Evolutionary conservation across 2,797 vertebrate species (phyloP).

Genomic region (Nannoperca obscura): DNA sequence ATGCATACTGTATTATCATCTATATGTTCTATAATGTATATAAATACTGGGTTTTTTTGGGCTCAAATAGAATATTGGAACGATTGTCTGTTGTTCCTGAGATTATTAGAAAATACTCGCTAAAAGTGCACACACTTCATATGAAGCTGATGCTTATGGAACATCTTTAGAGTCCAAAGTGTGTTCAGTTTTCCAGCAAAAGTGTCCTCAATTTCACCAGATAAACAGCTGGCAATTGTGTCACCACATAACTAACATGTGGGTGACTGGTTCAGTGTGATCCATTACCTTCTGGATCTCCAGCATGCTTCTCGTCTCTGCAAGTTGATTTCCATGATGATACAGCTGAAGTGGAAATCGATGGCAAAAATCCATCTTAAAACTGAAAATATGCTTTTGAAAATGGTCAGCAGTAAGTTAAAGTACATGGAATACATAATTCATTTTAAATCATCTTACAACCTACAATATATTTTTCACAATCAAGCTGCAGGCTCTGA

Average conservation of each 20-base stretch:
- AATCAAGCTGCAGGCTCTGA: conserved; percentile 33
- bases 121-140: background rate
- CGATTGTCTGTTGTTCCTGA: too few relatives aligned
- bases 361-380: conserved; percentile 6
- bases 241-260: background rate
- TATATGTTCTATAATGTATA: too few relatives aligned
- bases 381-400: background rate
- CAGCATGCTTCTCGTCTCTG: background rate
- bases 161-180: too few relatives aligned
- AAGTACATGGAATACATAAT: background rate
- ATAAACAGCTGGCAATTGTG: background rate
- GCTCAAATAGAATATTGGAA: background rate
- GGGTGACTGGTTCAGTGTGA: background rate
- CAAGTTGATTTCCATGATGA: background rate
- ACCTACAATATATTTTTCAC: background rate
- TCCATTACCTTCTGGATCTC: background rate
- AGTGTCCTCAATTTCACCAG: background rate
- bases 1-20: background rate
- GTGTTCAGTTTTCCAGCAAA: too few relatives aligned
- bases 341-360: conserved; percentile 13
- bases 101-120: background rate
- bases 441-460: conserved; percentile 13
- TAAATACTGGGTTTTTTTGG: too few relatives aligned
- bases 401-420: conserved; percentile 6
- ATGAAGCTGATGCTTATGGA: background rate